Evolutionary conservation across 2,113 vertebrate species (phyloP).

Genomic region (Zosterops lateralis): DNA sequence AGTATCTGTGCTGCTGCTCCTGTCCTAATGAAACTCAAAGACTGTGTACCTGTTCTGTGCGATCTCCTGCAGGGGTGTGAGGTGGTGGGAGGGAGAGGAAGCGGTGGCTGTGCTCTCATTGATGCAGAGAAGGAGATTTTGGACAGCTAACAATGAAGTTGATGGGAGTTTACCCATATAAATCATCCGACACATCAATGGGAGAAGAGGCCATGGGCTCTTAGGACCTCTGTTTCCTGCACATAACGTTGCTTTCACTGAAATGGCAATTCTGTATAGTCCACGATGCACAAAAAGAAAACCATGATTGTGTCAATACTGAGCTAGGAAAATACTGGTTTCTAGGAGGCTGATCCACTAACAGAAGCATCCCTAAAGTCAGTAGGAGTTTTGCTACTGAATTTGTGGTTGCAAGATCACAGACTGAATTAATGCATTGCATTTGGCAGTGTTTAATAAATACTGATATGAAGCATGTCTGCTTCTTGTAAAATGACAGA

Average conservation of each 20-base stretch:
- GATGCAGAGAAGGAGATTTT: background rate
- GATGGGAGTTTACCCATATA: background rate
- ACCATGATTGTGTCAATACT: background rate
- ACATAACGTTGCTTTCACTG: background rate
- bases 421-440: background rate
- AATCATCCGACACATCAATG: constrained; percentile 5
- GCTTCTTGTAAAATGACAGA: background rate
- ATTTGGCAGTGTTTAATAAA: background rate
- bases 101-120: background rate
- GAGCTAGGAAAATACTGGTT: background rate
- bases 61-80: background rate
- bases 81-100: background rate
- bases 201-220: background rate
- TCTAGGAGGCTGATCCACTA: background rate
- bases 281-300: constrained; percentile 29
- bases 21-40: background rate
- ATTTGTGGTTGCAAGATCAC: background rate
- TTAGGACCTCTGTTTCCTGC: background rate
- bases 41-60: background rate
- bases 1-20: background rate
- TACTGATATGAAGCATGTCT: background rate
- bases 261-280: constrained; percentile 58
- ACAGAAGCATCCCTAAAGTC: background rate
- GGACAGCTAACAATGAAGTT: background rate
- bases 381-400: background rate